Base-by-base conservation (phyloP, 2,888 invertebrate genomes). In the Ophraella communa region DNA sequence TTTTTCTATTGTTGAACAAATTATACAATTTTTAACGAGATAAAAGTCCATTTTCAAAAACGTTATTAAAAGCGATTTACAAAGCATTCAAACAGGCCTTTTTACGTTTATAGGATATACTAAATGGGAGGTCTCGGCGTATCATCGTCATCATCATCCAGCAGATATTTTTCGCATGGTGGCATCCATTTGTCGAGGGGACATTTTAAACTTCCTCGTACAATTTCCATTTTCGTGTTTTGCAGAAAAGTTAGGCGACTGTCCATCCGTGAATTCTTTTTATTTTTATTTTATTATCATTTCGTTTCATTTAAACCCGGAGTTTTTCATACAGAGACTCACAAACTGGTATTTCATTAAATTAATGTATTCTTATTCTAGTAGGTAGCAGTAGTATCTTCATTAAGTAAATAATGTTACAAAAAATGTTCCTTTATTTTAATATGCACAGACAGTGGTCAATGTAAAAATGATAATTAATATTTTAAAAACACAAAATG, bases 41-140 rank as follows among this genome's bases (percentile, higher is more conserved):
- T 78, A 77, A 77, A 77, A 77, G 76, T 77, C 76, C 76, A 71
- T 75, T 74, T 70, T 70, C 71, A n/a, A 71, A 27, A 71, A 73
- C 75, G 74, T 76, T 77, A 77, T 78, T 77, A 78, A 70, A 78
- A 76, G 75, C 75, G 76, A 73, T 78, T 74, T 75, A 75, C 76
- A 77, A 77, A 78, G 77, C 77, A 74, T 17, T 27, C 17, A 23
- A 27, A 51, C 71, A 64, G 73, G 75, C 49, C 76, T 77, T 78
- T 70, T 77, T 75, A 71, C 73, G 71, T 70, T 75, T 70, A 71
- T n/a, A n/a, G n/a, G 66, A 62, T 70, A 74, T 74, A 76, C 71
- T 74, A 76, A 75, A 47, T 47, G 21, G 49, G 49, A 45, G 27
- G 74, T 73, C 73, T 67, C 49, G 57, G 49, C 74, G 72, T 17